Evolutionary conservation across 1,140 invertebrate species (phyloP).

Genomic region (Brachionus calyciflorus): DNA sequence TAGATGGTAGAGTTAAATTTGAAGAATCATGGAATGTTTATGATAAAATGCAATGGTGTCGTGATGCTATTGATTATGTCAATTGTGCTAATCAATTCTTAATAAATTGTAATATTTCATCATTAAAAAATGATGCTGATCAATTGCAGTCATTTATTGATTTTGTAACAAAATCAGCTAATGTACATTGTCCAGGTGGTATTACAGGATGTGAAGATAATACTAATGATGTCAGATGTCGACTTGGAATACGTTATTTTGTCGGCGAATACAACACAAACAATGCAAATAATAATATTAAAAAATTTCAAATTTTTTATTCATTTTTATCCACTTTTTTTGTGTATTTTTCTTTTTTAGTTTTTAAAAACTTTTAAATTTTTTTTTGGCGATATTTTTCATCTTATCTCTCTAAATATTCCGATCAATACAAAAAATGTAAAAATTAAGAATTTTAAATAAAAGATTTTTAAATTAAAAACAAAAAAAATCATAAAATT

Average conservation of each 20-base stretch:
- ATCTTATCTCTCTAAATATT: too few species aligned
- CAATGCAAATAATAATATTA: neutral
- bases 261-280: slow-evolving; percentile 33
- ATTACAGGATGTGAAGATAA: slow-evolving; percentile 36
- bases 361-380: too few species aligned
- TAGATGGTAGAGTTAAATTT: slow-evolving; percentile 28
- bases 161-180: slow-evolving; percentile 21
- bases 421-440: too few species aligned
- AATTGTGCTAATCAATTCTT: slow-evolving; percentile 38
- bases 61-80: slow-evolving; percentile 31
- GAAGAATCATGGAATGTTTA: slow-evolving; percentile 29
- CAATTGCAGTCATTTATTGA: slow-evolving; percentile 38
- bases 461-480: too few species aligned
- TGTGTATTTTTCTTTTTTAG: neutral
- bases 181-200: slow-evolving; percentile 46
- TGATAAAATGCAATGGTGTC: slow-evolving; percentile 48
- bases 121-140: slow-evolving; percentile 39
- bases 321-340: neutral
- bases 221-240: slow-evolving; percentile 32
- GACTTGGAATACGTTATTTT: slow-evolving; percentile 31
- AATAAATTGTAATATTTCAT: slow-evolving; percentile 46
- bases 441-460: too few species aligned
- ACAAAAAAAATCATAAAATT: too few species aligned
- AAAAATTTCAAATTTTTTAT: neutral
- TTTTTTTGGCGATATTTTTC: too few species aligned